Conservation (phyloP, 2,113 vertebrate genomes). For the Ageneiosus marmoratus region DNA sequence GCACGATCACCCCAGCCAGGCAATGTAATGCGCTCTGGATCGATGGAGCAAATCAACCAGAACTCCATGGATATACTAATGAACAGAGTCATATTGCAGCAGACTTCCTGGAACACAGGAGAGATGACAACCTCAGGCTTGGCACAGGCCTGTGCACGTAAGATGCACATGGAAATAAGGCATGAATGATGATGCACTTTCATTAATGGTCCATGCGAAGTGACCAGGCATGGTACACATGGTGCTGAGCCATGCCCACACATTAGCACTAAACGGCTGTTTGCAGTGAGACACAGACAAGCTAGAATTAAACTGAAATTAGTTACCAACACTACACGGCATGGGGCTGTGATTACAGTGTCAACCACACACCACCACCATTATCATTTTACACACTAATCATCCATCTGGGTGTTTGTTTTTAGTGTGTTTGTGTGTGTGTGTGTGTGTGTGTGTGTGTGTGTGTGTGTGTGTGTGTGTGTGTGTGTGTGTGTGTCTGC, state of each 20-base stretch:
- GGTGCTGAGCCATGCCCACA: conserved; percentile 18
- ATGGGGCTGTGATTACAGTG: conserved; percentile 47
- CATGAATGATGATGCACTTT: conserved; percentile 38
- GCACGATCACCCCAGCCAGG: conserved; percentile 8
- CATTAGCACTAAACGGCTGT: conserved; percentile 49
- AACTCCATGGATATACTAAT: conserved; percentile 32
- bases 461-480: conserved; percentile 29
- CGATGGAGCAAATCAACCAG: conserved; percentile 44
- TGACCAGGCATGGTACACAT: conserved; percentile 14
- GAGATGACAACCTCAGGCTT: not conserved
- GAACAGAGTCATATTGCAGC: conserved; percentile 10
- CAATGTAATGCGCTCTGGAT: conserved; percentile 16
- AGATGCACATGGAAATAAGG: conserved; percentile 16
- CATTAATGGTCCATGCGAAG: conserved; percentile 40
- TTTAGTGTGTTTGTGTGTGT: conserved; percentile 27
- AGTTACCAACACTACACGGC: conserved; percentile 48
- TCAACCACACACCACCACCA: conserved; percentile 49
- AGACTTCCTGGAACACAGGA: conserved; percentile 20
- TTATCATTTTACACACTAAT: conserved; percentile 51
- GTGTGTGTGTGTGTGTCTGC: conserved; percentile 25
- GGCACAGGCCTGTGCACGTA: conserved; percentile 4
- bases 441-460: conserved; percentile 24
- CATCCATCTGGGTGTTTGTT: conserved; percentile 34
- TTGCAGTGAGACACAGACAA: conserved; percentile 41
- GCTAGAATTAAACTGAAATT: conserved; percentile 50